Evolutionary conservation across 1,140 invertebrate species (phyloP), one percentile per base, ranked within the genome.

Genomic region (Whitmania pigra): DNA sequence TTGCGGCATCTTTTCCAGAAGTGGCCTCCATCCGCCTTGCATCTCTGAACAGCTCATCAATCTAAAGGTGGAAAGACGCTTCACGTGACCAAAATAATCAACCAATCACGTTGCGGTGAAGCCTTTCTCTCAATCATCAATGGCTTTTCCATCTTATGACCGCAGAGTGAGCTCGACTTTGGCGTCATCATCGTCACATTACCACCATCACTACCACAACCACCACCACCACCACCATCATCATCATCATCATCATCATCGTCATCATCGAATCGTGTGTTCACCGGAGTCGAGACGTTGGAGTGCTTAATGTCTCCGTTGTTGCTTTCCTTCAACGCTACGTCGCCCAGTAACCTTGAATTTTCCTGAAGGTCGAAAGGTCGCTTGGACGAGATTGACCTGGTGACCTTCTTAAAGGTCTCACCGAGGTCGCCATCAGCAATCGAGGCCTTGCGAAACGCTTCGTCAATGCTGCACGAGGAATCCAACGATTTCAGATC

Each of bases 231-330:
- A 11, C 15, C 43, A 11, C 15, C 9, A 11, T 11, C 43, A 11
- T 11, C 9, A 11, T 49, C 60, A n/a, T 68, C 67, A 29, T 68
- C 67, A 68, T 68, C 67, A 17, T 68, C 67, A 36, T 31, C 67
- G 18, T 68, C 67, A 68, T 68, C 67, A 68, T 5, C 67, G 36
- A 2, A 57, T 25, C 20, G 25, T 4, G 25, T n/a, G 25, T 9
- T 57, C 20, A 63, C 57, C 22, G 57, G 57, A 22, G 57, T 63
- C 29, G 57, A 63, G 57, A 22, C 22, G 57, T 31, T 22, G 22
- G 57, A 63, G 11, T 22, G 29, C 6, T 15, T 63, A n/a, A 31
- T 20, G 57, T 63, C 22, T 15, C 43, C 43, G 43, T 49, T 49
- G 43, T 49, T 49, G 43, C 43, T 49, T 17, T 17, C 43, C 43